These are phyloP conservation scores for Vulpes lagopus DNA, from an alignment of 2,113 vertebrate species.

Conservation along the genomic window DNA sequence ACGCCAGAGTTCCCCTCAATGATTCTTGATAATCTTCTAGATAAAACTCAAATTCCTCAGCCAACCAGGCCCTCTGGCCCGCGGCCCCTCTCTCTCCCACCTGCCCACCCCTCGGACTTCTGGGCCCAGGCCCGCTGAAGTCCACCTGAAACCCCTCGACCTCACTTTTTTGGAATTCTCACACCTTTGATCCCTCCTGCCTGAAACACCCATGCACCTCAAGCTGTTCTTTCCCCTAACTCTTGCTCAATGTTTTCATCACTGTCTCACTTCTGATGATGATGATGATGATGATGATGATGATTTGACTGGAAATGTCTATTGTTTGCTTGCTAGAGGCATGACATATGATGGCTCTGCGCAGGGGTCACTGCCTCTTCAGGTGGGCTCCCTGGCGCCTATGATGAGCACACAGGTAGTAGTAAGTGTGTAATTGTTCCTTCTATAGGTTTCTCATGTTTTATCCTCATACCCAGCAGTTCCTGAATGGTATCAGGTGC, in stretches of 20 bases:
- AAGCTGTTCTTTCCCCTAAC: background rate
- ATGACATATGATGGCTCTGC: rapidly evolving
- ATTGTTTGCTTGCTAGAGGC: background rate
- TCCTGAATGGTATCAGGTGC: background rate
- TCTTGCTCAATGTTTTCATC: background rate
- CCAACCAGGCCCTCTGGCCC: background rate
- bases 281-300: too few relatives aligned
- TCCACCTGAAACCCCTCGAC: background rate
- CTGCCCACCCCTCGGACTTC: background rate
- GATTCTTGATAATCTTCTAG: background rate
- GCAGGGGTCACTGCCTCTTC: background rate
- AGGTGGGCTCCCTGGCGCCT: background rate
- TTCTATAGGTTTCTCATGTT: background rate
- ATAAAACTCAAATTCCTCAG: background rate
- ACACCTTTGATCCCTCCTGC: background rate
- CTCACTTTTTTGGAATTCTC: background rate
- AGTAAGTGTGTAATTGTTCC: rapidly evolving
- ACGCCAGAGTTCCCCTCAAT: background rate
- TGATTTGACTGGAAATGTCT: background rate
- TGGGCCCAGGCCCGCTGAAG: background rate
- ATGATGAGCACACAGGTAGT: background rate
- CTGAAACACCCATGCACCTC: background rate
- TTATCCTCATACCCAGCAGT: background rate
- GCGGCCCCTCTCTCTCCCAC: background rate
- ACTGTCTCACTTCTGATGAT: background rate